Percentiles rank a stretch among this genome's conserved stretches.
These are phyloP conservation scores for Dolichomitus sp. DNA, from an alignment of 2,888 invertebrate species.

Conservation along the genomic window DNA sequence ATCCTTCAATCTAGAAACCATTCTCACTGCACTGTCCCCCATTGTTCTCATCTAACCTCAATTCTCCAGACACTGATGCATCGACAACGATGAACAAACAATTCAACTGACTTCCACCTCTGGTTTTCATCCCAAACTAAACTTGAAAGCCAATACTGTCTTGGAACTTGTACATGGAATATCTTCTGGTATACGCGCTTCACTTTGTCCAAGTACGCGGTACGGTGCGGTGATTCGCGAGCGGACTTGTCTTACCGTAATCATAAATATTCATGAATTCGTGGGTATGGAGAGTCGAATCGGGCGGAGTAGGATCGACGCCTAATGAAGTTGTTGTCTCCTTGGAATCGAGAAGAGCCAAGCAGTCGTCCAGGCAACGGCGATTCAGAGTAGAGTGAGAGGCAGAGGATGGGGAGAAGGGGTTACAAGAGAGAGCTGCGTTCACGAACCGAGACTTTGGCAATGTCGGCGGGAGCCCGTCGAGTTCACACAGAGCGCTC, in stretches of 20 bases:
- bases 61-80: conserved; percentile 2
- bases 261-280: conserved; percentile 83
- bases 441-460: conserved; percentile 51
- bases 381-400: conserved; percentile 18
- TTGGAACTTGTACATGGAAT: neutral
- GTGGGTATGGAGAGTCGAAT: conserved; percentile 43
- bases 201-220: conserved; percentile 6
- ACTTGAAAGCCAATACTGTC: neutral
- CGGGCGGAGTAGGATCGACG: conserved; percentile 67
- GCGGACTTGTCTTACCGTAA: conserved; percentile 49
- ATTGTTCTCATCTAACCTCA: neutral
- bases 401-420: neutral
- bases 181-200: neutral
- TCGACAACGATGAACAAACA: conserved; percentile 12
- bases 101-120: neutral
- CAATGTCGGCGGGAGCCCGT: conserved; percentile 59
- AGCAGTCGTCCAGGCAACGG: conserved; percentile 27
- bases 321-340: conserved; percentile 85
- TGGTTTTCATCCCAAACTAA: conserved; percentile 22
- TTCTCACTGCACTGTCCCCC: conserved; percentile 17
- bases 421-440: conserved; percentile 11
- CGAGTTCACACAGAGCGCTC: conserved; percentile 42
- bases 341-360: conserved; percentile 74
- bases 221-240: neutral
- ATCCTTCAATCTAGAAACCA: conserved; percentile 25